Evolutionary conservation across 2,888 invertebrate species (phyloP), one percentile per base, ranked within the genome.

Genomic region (Eumacrocentrus americanus): DNA sequence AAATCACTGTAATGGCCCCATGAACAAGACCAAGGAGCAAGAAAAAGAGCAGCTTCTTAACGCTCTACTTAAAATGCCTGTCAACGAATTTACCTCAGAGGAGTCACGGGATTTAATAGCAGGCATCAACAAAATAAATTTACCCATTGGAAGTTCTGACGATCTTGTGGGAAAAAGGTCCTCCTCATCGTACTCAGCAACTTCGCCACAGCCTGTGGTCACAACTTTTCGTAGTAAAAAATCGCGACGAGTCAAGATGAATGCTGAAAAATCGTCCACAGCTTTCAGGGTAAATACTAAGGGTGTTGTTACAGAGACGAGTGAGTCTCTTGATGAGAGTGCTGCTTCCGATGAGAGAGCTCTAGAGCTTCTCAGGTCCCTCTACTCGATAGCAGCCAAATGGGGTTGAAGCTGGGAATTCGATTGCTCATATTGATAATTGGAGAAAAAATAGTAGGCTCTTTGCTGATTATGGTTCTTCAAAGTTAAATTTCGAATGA

Each of bases 331-430:
- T 25, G 72, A 77, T 68, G 74, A 74, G 80, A 84, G 65, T 69
- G 77, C 73, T 75, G 84, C 67, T 54, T 88, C 92, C 11, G 92
- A 93, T 73, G 87, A 88, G 18, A 85, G 93, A 78, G 93, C 93
- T 11, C 82, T 94, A 71, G 92, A 93, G 81, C 83, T 94, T 69
- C 85, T 94, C 75, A 88, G 91, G 82, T 92, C 93, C 65, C 83
- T 94, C 59, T 94, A 93, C 81, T 88, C 91, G 64, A 88, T 94
- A 77, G 92, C 93, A 58, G 91, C 92, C 16, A 88, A 89, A 82
- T 92, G 92, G 87, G 91, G 91, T 71, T 86, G 84, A 82, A 62
- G 23, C 5, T 23, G 4, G 7, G 1, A 7, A 42, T n/a, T n/a
- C n/a, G n/a, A n/a, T 38, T 38, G n/a, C 38, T 38, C 14, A n/a